These are phyloP conservation scores for Drosophila orena DNA, from an alignment of 1,140 invertebrate genomes.

Conservation along the genomic window DNA sequence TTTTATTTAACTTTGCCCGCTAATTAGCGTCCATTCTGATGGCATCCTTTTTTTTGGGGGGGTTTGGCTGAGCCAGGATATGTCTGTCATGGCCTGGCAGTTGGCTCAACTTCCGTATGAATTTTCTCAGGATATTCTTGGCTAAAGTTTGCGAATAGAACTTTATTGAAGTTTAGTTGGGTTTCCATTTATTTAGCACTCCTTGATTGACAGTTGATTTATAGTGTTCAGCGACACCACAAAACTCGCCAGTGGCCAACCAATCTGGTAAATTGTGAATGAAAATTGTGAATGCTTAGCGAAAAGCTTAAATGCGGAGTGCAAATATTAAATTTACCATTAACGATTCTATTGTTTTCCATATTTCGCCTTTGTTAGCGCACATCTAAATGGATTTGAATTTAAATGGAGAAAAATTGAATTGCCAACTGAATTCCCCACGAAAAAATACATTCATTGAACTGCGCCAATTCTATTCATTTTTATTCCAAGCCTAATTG, in stretches of 20 bases:
- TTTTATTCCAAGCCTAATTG: conserved; percentile 39
- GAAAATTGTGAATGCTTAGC: neutral
- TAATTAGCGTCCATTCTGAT: conserved; percentile 66
- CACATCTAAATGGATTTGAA: conserved; percentile 7
- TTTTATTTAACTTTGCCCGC: conserved; percentile 67
- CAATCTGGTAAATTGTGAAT: neutral
- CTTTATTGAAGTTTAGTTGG: conserved; percentile 30
- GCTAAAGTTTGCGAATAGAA: conserved; percentile 29
- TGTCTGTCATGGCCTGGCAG: conserved; percentile 22
- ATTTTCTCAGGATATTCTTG: conserved; percentile 22
- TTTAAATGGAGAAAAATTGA: conserved; percentile 17
- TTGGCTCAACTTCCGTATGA: conserved; percentile 32
- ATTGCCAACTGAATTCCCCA: conserved; percentile 28
- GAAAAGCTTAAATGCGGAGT: neutral
- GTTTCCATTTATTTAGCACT: conserved; percentile 39
- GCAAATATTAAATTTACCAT: neutral
- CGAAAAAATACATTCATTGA: conserved; percentile 12
- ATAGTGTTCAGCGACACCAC: conserved; percentile 27
- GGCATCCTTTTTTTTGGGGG: conserved; percentile 30
- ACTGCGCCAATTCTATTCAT: neutral
- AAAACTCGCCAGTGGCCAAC: neutral
- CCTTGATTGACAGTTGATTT: conserved; percentile 48
- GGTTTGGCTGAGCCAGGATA: conserved; percentile 1
- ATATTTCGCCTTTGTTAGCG: neutral
- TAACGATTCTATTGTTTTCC: neutral